Evolutionary conservation across 2,888 invertebrate species (phyloP), one percentile per base, ranked within the genome.

Genomic region (Lasioglossum malachurum): DNA sequence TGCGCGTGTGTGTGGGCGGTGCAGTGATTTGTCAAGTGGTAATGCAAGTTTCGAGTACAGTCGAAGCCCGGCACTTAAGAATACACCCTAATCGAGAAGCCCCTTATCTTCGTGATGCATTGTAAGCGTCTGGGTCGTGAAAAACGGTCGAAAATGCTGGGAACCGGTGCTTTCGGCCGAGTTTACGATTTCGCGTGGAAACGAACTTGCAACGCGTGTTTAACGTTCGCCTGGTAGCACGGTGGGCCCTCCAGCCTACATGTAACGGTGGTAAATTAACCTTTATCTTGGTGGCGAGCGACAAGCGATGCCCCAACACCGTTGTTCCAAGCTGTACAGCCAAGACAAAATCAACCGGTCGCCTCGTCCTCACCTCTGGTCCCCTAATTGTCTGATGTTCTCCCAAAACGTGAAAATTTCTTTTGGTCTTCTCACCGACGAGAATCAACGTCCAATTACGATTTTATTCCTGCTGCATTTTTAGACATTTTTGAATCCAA

Each of bases 171-270:
- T 76, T 77, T 44, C 64, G 57, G 31, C 19, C 38, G 79, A 72
- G 75, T 87, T 88, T 89, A 88, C 84, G 89, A 83, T 89, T 89
- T 82, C 71, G 73, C 80, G 72, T 79, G 87, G 79, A 89, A 84
- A 83, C 76, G 44, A 53, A 87, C 67, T 75, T 53, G 75, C 44
- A 27, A 67, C 38, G 85, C 81, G 78, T 57, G 85, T 83, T 81
- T 76, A 84, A 81, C 72, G 78, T 85, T 64, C 44, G n/a, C 74
- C 14, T 38, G 27, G 67, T 57, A 60, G 44, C 64, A 77, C 49
- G 41, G 10, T 27, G n/a, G 53, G 27, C 16, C 46, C 75, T 41
- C 41, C 67, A 35, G 74, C 27, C 27, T 64, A 31, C 64, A 72
- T 71, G 46, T 14, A n/a, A 49, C 76, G 75, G 79, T 64, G 75